Conservation (phyloP, 2,797 vertebrate genomes). For the Dipus sagitta region DNA sequence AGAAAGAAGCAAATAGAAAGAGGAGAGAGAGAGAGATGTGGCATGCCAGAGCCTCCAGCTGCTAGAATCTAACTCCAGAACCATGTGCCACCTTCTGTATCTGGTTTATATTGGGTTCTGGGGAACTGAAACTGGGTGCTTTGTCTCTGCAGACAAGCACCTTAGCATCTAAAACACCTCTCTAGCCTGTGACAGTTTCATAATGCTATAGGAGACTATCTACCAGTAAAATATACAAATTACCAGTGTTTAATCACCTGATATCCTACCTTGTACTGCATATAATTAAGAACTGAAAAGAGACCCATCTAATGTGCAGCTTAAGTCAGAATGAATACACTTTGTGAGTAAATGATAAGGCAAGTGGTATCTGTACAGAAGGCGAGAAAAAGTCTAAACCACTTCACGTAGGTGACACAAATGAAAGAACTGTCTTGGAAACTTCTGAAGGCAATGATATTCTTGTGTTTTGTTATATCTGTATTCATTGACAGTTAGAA, state of each 20-base stretch:
- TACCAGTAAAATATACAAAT: neutral
- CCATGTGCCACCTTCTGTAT: too few relatives aligned
- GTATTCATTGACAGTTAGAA: neutral
- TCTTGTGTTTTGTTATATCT: neutral
- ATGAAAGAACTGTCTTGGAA: neutral
- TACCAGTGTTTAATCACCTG: neutral
- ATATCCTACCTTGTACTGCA: neutral
- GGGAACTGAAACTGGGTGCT: too few relatives aligned
- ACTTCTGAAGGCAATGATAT: slow-evolving; percentile 20
- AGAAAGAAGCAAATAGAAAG: too few relatives aligned
- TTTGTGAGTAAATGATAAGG: neutral
- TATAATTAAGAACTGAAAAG: neutral
- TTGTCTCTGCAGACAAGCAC: too few relatives aligned
- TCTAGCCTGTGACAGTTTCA: neutral
- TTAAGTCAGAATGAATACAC: neutral
- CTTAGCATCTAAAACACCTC: too few relatives aligned
- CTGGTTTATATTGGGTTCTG: too few relatives aligned
- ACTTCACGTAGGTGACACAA: neutral
- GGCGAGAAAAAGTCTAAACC: neutral
- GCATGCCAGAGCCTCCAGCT: too few relatives aligned
- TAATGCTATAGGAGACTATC: neutral
- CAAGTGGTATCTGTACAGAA: neutral
- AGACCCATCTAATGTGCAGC: neutral
- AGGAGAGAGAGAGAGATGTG: too few relatives aligned
- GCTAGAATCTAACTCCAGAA: too few relatives aligned